Base-by-base conservation (phyloP, 2,888 invertebrate genomes). In the Eulithis testata region DNA sequence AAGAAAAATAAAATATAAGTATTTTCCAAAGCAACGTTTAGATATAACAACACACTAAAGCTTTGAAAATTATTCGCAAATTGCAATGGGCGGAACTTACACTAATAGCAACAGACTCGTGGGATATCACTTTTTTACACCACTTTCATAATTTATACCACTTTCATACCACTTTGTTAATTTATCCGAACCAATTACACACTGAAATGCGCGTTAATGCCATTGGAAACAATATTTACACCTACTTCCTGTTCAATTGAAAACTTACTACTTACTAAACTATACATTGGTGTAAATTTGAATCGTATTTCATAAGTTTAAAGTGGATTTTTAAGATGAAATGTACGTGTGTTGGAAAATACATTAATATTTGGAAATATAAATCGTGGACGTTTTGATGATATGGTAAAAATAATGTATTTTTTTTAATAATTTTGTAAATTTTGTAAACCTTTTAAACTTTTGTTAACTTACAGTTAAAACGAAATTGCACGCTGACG, bases 101-200 rank as follows among this genome's bases (percentile, higher is more conserved):
- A 64, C 59, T 62, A 52, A 59, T 56, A 51, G 80, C 79, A 78
- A 31, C 31, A 40, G 40, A 40, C 90, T 84, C 86, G 53, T 55
- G 83, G 85, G 89, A 83, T 81, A 82, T 86, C 83, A 85, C 88
- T 90, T 88, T 89, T 90, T 83, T 81, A 79, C 86, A 89, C 88
- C 90, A 90, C 88, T 90, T 88, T 83, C 89, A 85, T 91, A 91
- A 91, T 91, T 90, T 90, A 91, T 90, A 40, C 40, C 40, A 40
- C 40, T 40, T 90, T 84, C 81, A 79, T 87, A 89, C 88, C 90
- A 90, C 88, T 90, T 88, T 83, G 89, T 86, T 91, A 91, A 91
- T 91, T 90, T 90, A 91, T 90, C 84, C 86, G 84, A 89, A 89
- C 88, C 88, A 90, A 92, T 92, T 91, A 91, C 84, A 85, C 31